Evolutionary conservation across 2,888 invertebrate genomes (phyloP).

Genomic region (Caenorhabditis sp.): DNA sequence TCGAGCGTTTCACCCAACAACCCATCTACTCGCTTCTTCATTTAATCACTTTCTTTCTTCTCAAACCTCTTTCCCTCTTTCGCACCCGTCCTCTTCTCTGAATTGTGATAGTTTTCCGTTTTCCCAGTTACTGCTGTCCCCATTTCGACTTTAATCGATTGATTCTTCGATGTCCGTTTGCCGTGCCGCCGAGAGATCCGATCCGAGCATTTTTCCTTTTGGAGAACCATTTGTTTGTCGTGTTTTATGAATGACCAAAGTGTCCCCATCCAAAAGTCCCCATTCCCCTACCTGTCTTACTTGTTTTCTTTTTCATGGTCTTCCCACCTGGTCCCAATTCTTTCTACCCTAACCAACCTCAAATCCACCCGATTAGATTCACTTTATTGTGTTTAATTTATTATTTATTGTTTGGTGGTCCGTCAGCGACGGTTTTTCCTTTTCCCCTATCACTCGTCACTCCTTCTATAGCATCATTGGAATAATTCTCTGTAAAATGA

Average conservation of each 20-base stretch:
- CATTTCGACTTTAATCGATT: conserved; percentile 18
- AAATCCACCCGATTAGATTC: neutral
- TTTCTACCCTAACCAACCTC: neutral
- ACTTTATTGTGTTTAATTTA: conserved; percentile 26
- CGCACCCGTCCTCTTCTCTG: conserved; percentile 18
- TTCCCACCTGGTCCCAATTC: neutral
- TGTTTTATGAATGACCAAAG: conserved; percentile 22
- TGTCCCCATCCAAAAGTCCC: conserved; percentile 8
- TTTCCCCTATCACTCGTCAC: neutral
- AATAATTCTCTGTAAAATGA: conserved; percentile 48
- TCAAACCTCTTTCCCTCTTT: conserved; percentile 7
- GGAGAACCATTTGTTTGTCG: conserved; percentile 9
- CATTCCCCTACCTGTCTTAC: conserved; percentile 1
- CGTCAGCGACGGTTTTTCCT: conserved; percentile 1
- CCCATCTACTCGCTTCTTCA: conserved; percentile 19
- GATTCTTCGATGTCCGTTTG: conserved; percentile 35
- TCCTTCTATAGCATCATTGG: neutral
- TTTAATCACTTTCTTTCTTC: conserved; percentile 45
- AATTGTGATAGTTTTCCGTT: conserved; percentile 34
- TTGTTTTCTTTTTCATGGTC: neutral
- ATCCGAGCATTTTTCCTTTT: conserved; percentile 43
- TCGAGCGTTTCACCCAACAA: neutral
- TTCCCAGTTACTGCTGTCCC: conserved; percentile 4
- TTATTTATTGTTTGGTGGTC: conserved; percentile 17
- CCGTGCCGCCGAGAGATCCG: conserved; percentile 20